phyloP scores from a whole-genome alignment of 2,888 invertebrate genomes.

The Hypolimnas misippus region DNA sequence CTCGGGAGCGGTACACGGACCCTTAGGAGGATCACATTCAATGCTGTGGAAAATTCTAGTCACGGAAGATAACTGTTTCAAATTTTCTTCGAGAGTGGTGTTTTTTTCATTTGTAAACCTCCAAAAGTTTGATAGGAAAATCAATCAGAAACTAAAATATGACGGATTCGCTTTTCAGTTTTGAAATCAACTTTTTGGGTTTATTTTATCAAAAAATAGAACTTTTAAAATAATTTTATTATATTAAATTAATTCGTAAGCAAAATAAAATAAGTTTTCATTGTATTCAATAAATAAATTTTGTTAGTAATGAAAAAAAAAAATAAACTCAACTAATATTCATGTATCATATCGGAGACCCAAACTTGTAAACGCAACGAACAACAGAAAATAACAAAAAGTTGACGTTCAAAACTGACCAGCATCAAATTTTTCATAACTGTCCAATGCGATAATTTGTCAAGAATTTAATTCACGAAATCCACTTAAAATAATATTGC shows the following conservation, averaged over 20 bases:
- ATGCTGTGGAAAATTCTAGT: constrained; percentile 66
- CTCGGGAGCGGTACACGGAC: constrained; percentile 60
- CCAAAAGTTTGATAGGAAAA: constrained; percentile 84
- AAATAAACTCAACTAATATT: too few species aligned
- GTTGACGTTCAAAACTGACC: constrained; percentile 50
- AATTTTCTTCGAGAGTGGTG: constrained; percentile 73
- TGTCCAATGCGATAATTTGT: constrained; percentile 72
- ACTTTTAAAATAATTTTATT: too few species aligned
- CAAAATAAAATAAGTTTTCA: too few species aligned
- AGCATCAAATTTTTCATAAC: constrained; percentile 69
- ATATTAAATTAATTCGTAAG: not conserved
- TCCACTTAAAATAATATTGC: constrained; percentile 71
- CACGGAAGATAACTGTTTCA: constrained; percentile 71
- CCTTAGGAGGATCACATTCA: constrained; percentile 71
- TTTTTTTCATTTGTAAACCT: constrained; percentile 76
- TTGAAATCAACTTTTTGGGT: constrained; percentile 42
- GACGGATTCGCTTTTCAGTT: constrained; percentile 54
- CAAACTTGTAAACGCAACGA: too few species aligned
- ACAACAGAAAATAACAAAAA: not conserved
- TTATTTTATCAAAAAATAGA: not conserved
- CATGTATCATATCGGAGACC: too few species aligned
- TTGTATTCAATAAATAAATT: too few species aligned
- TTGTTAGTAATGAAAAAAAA: too few species aligned
- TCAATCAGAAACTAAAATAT: constrained; percentile 66
- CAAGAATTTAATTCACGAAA: constrained; percentile 63